Conservation (phyloP, 2,113 vertebrate species). For the Myiozetetes cayanensis region DNA sequence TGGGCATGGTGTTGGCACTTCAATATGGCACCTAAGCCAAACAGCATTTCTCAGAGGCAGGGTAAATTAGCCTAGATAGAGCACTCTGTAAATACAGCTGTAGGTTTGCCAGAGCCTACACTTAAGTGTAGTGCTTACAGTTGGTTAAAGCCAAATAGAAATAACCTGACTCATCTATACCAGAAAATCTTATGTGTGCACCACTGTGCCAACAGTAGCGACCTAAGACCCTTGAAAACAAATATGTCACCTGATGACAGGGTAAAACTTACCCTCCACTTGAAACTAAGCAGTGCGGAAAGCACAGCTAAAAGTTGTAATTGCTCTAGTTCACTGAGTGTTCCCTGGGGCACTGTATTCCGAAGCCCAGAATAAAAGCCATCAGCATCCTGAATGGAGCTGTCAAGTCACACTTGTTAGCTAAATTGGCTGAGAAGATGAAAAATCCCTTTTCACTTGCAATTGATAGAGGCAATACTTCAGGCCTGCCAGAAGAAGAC, state of each 20-base stretch:
- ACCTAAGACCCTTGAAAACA: background rate
- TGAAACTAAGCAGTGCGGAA: conserved; percentile 1
- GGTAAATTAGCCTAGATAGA: background rate
- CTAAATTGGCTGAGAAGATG: conserved; percentile 37
- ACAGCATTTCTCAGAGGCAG: background rate
- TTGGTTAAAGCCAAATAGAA: background rate
- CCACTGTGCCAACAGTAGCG: background rate
- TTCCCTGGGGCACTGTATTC: conserved; percentile 32
- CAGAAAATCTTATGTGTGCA: background rate
- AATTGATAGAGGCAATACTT: conserved; percentile 33
- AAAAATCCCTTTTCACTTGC: conserved; percentile 35
- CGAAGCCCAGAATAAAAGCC: conserved; percentile 29
- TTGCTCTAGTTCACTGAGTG: conserved; percentile 2
- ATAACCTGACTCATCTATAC: background rate
- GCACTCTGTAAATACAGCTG: background rate
- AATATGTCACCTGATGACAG: background rate
- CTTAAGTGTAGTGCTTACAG: background rate
- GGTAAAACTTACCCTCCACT: background rate
- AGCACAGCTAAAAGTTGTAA: conserved; percentile 15
- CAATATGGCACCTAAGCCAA: background rate
- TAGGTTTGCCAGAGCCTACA: background rate
- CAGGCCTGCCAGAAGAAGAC: conserved; percentile 12
- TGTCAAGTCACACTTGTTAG: conserved; percentile 50
- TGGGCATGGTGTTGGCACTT: background rate
- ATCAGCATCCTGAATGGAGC: conserved; percentile 45